These are phyloP conservation scores for Geotria australis DNA, from an alignment of 2,797 vertebrate genomes.

Conservation along the genomic window DNA sequence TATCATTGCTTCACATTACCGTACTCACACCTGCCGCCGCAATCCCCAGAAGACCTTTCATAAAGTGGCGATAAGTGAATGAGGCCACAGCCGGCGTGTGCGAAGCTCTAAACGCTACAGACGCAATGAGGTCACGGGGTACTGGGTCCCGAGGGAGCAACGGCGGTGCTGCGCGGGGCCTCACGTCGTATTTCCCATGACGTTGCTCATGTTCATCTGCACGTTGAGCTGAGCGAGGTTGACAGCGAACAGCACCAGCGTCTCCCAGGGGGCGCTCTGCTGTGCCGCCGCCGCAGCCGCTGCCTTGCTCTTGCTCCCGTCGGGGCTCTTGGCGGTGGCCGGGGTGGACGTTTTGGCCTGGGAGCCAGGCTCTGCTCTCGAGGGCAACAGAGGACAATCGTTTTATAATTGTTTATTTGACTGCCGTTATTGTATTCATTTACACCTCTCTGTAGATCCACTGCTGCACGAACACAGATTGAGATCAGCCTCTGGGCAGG, in stretches of 20 bases:
- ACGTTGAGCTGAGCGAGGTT: constrained; percentile 83
- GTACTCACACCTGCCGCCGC: too few species aligned
- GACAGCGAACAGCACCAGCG: constrained; percentile 85
- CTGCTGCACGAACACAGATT: neutral
- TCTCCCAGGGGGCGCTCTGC: constrained; percentile 84
- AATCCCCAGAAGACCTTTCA: too few species aligned
- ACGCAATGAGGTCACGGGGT: too few species aligned
- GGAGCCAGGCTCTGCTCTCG: constrained; percentile 18
- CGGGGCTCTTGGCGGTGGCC: constrained; percentile 24
- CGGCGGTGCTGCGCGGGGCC: constrained; percentile 4
- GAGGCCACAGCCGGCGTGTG: too few species aligned
- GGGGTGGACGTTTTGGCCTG: constrained; percentile 65
- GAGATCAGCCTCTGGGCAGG: too few species aligned
- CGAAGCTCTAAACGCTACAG: too few species aligned
- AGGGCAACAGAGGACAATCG: constrained; percentile 1
- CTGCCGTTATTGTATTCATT: neutral
- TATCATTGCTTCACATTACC: too few species aligned
- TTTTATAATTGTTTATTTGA: neutral
- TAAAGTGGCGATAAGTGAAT: too few species aligned
- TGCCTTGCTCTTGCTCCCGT: neutral
- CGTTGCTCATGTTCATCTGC: constrained; percentile 99
- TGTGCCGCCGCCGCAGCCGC: constrained; percentile 39
- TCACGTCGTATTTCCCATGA: constrained; percentile 98
- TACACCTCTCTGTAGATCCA: neutral
- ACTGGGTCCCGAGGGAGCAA: too few species aligned